phyloP scores from a whole-genome alignment of 2,113 vertebrate genomes.

The Alexandromys fortis region DNA sequence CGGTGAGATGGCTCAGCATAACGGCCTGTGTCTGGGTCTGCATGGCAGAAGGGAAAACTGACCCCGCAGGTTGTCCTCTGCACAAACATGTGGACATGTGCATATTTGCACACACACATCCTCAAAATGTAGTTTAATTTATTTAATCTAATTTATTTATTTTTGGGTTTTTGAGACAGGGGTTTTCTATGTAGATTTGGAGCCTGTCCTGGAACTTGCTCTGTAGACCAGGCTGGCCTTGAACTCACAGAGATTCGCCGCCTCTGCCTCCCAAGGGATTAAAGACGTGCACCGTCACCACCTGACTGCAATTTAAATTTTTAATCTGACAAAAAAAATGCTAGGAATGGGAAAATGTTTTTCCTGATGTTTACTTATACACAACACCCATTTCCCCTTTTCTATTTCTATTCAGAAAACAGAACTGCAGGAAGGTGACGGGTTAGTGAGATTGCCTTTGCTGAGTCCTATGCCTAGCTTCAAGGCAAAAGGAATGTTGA shows the following conservation, averaged over 20 bases:
- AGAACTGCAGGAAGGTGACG: background rate
- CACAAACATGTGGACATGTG: too few relatives aligned
- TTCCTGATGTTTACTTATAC: background rate
- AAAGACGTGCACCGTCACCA: too few relatives aligned
- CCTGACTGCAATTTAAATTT: background rate
- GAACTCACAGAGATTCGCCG: too few relatives aligned
- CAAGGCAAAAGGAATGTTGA: background rate
- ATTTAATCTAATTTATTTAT: too few relatives aligned
- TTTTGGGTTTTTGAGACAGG: too few relatives aligned
- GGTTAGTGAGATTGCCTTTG: background rate
- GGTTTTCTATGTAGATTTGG: too few relatives aligned
- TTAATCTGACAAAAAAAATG: background rate
- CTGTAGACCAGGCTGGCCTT: too few relatives aligned
- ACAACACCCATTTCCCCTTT: too few relatives aligned
- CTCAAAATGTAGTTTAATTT: background rate
- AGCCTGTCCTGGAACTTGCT: too few relatives aligned
- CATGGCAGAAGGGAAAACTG: background rate
- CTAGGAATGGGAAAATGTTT: background rate
- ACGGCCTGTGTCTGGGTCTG: too few relatives aligned
- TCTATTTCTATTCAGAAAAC: background rate
- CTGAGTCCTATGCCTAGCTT: background rate
- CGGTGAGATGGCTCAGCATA: background rate
- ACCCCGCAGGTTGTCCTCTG: background rate
- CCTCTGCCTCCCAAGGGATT: too few relatives aligned
- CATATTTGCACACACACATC: too few relatives aligned